Conservation (phyloP, 1,140 invertebrate species). For the Leptinotarsa texana region DNA sequence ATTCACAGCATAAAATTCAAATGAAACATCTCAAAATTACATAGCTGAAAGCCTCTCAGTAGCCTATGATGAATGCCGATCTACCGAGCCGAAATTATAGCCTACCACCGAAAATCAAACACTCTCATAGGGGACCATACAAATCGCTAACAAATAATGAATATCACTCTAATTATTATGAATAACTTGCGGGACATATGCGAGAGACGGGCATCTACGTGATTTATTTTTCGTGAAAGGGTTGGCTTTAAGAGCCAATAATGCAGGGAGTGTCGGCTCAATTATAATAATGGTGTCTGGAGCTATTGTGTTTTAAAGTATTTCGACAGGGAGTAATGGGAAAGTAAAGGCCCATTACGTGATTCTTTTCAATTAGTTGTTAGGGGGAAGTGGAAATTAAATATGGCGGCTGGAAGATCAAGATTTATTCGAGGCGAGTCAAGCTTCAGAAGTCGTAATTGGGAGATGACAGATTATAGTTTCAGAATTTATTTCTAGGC, state of each 20-base stretch:
- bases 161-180: slow-evolving; percentile 12
- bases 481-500: background rate
- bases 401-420: slow-evolving; percentile 9
- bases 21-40: slow-evolving; percentile 11
- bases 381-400: slow-evolving; percentile 17
- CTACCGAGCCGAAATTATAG: background rate
- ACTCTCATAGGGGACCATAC: background rate
- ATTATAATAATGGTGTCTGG: slow-evolving; percentile 24
- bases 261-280: slow-evolving; percentile 18
- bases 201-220: background rate
- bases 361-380: slow-evolving; percentile 20
- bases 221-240: slow-evolving; percentile 14
- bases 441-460: background rate
- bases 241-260: slow-evolving; percentile 15
- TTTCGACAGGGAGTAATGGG: slow-evolving; percentile 18
- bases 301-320: slow-evolving; percentile 18
- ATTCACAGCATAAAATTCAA: slow-evolving; percentile 7
- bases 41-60: background rate
- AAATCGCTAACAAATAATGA: slow-evolving; percentile 8
- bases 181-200: slow-evolving; percentile 5
- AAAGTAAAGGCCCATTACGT: slow-evolving; percentile 23
- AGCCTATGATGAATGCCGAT: slow-evolving; percentile 10
- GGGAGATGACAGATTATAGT: background rate
- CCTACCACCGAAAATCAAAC: background rate
- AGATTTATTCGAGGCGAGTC: slow-evolving; percentile 9